Conservation (phyloP, 2,888 invertebrate species). For the Ectropis crepuscularia region DNA sequence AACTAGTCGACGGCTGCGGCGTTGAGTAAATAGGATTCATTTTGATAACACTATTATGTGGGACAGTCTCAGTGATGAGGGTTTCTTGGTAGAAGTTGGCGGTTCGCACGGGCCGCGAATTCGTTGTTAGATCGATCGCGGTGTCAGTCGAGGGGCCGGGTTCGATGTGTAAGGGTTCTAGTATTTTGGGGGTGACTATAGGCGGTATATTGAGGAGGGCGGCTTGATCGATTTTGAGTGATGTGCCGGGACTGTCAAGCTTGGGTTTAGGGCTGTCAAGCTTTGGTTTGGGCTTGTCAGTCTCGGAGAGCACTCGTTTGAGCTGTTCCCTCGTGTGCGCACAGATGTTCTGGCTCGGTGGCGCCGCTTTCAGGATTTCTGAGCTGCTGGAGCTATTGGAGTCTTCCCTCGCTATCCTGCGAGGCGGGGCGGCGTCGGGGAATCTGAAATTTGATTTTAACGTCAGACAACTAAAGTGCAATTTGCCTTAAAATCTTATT, state of each 20-base stretch:
- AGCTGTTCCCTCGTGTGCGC: constrained; percentile 49
- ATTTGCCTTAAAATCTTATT: too few species aligned
- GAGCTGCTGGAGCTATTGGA: constrained; percentile 73
- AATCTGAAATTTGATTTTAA: constrained; percentile 53
- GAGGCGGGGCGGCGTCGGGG: constrained; percentile 62
- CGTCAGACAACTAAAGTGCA: not conserved
- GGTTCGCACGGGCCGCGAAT: constrained; percentile 57
- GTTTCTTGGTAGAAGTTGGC: constrained; percentile 81
- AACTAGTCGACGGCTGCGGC: constrained; percentile 76
- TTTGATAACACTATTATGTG: constrained; percentile 71
- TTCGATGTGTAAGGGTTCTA: not conserved
- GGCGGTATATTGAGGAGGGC: constrained; percentile 15
- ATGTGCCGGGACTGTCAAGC: constrained; percentile 42
- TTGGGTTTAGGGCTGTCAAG: constrained; percentile 47
- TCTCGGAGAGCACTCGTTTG: constrained; percentile 49
- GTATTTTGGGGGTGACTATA: not conserved
- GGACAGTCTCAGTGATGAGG: constrained; percentile 57
- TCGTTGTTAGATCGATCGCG: constrained; percentile 71
- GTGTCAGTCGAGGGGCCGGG: constrained; percentile 44
- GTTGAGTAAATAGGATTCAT: constrained; percentile 70
- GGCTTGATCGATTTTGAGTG: constrained; percentile 25
- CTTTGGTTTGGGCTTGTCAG: constrained; percentile 50
- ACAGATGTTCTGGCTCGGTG: constrained; percentile 33
- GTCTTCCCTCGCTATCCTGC: constrained; percentile 66
- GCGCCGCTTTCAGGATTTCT: constrained; percentile 42